Percentiles rank a stretch among this genome's conserved stretches.
These are phyloP conservation scores for Monomorium pharaonis DNA, from an alignment of 1,140 invertebrate genomes.

Conservation along the genomic window DNA sequence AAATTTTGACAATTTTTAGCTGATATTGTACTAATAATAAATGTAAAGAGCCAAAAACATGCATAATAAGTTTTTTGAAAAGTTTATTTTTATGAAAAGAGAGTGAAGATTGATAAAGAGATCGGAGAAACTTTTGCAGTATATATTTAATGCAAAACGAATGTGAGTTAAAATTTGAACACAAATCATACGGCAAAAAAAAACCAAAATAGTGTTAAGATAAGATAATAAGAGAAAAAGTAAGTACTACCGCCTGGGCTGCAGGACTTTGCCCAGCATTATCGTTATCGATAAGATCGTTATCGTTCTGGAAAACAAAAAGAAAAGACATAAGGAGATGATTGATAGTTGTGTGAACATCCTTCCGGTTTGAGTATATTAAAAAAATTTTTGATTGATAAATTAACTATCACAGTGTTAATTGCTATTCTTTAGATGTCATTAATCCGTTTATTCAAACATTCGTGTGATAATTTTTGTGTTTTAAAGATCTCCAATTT, in stretches of 20 bases:
- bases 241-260: slow-evolving; percentile 86
- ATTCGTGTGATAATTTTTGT: slow-evolving; percentile 45
- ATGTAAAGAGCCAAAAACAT: no score
- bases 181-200: slow-evolving; percentile 55
- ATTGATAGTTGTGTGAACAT: slow-evolving; percentile 79
- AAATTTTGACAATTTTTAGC: no score
- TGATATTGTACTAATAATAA: neutral
- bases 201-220: slow-evolving; percentile 58
- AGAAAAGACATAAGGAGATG: slow-evolving; percentile 83
- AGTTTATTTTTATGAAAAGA: neutral
- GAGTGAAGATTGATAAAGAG: neutral
- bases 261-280: slow-evolving; percentile 85
- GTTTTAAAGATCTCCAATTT: slow-evolving; percentile 54
- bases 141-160: slow-evolving; percentile 10
- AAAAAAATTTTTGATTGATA: slow-evolving; percentile 35
- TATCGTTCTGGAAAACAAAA: slow-evolving; percentile 85
- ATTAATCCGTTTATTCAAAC: slow-evolving; percentile 37
- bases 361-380: slow-evolving; percentile 58
- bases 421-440: slow-evolving; percentile 46
- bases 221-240: slow-evolving; percentile 80
- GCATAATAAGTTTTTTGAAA: no score
- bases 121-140: slow-evolving; percentile 44
- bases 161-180: slow-evolving; percentile 36
- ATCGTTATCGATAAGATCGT: slow-evolving; percentile 85
- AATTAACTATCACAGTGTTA: slow-evolving; percentile 40